Evolutionary conservation across 2,888 invertebrate genomes (phyloP).

Genomic region (Tridacna gigas): DNA sequence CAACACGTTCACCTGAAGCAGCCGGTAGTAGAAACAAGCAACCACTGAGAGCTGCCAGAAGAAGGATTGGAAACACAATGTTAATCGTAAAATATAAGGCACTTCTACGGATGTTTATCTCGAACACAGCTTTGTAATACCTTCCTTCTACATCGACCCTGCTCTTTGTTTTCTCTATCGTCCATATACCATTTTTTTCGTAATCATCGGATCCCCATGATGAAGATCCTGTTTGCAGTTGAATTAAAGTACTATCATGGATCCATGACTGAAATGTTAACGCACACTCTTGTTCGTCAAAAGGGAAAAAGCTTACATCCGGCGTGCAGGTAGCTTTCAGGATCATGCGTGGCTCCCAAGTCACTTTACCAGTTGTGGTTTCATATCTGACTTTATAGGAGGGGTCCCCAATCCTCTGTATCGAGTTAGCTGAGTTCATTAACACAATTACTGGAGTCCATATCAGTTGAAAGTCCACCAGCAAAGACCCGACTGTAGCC

Average conservation of each 20-base stretch:
- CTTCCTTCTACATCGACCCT: constrained; percentile 3
- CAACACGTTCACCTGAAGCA: constrained; percentile 59
- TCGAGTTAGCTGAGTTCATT: constrained; percentile 52
- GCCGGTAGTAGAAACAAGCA: constrained; percentile 57
- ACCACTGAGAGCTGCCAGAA: constrained; percentile 54
- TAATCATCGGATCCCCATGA: constrained; percentile 46
- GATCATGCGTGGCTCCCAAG: constrained; percentile 56
- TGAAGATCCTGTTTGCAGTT: constrained; percentile 3
- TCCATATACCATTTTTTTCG: constrained; percentile 50
- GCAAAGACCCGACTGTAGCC: neutral
- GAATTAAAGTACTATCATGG: constrained; percentile 29
- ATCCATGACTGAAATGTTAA: constrained; percentile 53
- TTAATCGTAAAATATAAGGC: constrained; percentile 56
- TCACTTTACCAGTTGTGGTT: constrained; percentile 5
- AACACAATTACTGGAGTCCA: constrained; percentile 60
- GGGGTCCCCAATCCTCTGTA: constrained; percentile 47
- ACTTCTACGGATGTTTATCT: constrained; percentile 37
- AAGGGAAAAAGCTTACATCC: constrained; percentile 58
- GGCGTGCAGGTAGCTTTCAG: constrained; percentile 50
- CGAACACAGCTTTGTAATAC: constrained; percentile 49
- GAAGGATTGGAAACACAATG: constrained; percentile 57
- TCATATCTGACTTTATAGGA: constrained; percentile 50
- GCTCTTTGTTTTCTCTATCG: constrained; percentile 36
- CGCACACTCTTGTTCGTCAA: constrained; percentile 57
- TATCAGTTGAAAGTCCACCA: constrained; percentile 40